These are phyloP conservation scores for Brassicogethes aeneus DNA, from an alignment of 2,888 invertebrate genomes.

Conservation along the genomic window DNA sequence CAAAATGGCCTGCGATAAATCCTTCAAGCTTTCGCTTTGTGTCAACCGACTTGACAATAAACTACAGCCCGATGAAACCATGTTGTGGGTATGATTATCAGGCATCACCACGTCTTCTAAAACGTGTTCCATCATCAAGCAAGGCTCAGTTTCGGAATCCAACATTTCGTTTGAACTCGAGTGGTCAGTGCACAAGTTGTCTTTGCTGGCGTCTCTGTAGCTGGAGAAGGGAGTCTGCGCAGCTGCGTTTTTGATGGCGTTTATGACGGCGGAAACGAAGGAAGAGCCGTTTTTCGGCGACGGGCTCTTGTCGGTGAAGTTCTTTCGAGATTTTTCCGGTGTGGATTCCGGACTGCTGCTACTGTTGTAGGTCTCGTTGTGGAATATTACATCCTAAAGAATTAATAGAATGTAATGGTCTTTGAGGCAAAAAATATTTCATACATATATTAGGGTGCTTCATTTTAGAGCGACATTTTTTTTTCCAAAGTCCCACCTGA, in stretches of 20 bases:
- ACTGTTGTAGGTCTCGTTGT: conserved; percentile 69
- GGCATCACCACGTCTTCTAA: conserved; percentile 56
- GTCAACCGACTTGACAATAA: conserved; percentile 38
- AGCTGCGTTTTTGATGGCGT: conserved; percentile 48
- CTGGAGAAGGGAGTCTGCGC: conserved; percentile 18
- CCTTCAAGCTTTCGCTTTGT: conserved; percentile 61
- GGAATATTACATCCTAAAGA: conserved; percentile 62
- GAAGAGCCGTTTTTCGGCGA: conserved; percentile 57
- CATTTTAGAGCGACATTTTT: too few species aligned
- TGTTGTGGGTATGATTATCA: conserved; percentile 57
- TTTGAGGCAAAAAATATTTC: too few species aligned
- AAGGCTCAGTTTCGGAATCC: conserved; percentile 76
- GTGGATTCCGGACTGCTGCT: conserved; percentile 48
- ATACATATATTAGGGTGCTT: too few species aligned
- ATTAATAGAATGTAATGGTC: neutral
- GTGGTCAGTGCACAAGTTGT: conserved; percentile 26
- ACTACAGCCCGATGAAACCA: conserved; percentile 51
- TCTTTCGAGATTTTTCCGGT: conserved; percentile 44
- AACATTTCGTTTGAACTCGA: conserved; percentile 67
- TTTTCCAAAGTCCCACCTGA: too few species aligned
- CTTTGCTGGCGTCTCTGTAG: conserved; percentile 33
- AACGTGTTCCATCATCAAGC: conserved; percentile 72
- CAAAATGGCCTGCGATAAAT: conserved; percentile 67
- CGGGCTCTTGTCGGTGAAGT: conserved; percentile 35
- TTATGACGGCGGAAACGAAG: conserved; percentile 64